These are phyloP conservation scores for Rhagophthalmus giganteus DNA, from an alignment of 2,888 invertebrate species.

Conservation along the genomic window DNA sequence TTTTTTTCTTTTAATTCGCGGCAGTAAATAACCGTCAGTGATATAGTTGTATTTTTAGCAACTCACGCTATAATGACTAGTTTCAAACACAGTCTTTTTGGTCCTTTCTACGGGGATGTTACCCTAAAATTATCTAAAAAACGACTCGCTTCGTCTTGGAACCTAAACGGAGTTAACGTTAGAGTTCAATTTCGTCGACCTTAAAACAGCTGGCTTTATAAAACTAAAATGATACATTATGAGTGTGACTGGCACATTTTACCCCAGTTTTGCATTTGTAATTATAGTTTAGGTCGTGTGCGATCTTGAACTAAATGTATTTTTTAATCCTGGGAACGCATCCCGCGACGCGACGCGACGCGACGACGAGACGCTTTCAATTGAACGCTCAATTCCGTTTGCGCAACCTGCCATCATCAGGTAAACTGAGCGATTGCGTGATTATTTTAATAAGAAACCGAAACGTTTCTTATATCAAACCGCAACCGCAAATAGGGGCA, in stretches of 20 bases:
- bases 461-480: conserved; percentile 8
- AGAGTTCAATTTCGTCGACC: conserved; percentile 41
- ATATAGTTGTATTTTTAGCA: conserved; percentile 20
- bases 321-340: conserved; percentile 15
- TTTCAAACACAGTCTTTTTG: conserved; percentile 38
- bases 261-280: conserved; percentile 50
- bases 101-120: conserved; percentile 37
- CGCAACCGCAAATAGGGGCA: conserved; percentile 24
- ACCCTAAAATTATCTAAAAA: conserved; percentile 43
- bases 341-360: not conserved
- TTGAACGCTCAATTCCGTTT: no score
- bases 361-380: no score
- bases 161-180: conserved; percentile 31
- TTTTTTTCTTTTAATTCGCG: no score
- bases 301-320: conserved; percentile 32
- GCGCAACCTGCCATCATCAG: conserved; percentile 1
- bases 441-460: conserved; percentile 9
- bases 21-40: not conserved
- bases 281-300: conserved; percentile 47
- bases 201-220: conserved; percentile 47
- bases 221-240: conserved; percentile 53
- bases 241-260: conserved; percentile 52
- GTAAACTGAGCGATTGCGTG: conserved; percentile 20
- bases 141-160: conserved; percentile 12
- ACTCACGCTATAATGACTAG: conserved; percentile 31